Evolutionary conservation across 2,797 vertebrate genomes (phyloP).

Genomic region (Xerus rutilus): DNA sequence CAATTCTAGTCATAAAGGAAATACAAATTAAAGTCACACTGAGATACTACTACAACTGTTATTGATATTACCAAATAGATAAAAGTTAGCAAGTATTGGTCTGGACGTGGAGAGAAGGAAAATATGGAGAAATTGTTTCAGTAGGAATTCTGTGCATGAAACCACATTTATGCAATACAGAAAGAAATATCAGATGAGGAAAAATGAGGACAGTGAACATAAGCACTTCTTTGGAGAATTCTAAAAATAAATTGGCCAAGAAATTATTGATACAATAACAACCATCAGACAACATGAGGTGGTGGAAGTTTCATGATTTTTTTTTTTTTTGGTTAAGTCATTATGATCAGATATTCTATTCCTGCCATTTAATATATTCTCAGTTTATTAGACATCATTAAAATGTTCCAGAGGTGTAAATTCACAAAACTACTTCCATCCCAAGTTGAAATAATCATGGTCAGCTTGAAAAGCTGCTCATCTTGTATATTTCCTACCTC

Average conservation of each 20-base stretch:
- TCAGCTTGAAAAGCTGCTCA: neutral
- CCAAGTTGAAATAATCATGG: neutral
- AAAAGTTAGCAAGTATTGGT: neutral
- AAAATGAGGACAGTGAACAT: neutral
- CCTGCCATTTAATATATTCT: neutral
- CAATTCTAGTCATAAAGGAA: neutral
- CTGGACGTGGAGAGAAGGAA: neutral
- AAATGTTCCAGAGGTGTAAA: neutral
- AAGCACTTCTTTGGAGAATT: neutral
- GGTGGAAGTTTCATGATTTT: neutral
- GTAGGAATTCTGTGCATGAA: neutral
- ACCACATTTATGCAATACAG: neutral
- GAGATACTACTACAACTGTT: neutral
- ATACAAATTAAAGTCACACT: neutral
- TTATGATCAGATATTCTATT: neutral
- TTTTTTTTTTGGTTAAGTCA: neutral
- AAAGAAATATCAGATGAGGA: neutral
- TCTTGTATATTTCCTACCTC: neutral
- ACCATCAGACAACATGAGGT: neutral
- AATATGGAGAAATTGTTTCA: neutral
- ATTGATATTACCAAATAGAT: neutral
- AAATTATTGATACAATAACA: neutral
- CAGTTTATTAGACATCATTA: neutral
- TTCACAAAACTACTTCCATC: neutral
- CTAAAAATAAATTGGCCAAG: neutral